Conservation (phyloP, 2,113 vertebrate genomes). For the Ahaetulla prasina region DNA sequence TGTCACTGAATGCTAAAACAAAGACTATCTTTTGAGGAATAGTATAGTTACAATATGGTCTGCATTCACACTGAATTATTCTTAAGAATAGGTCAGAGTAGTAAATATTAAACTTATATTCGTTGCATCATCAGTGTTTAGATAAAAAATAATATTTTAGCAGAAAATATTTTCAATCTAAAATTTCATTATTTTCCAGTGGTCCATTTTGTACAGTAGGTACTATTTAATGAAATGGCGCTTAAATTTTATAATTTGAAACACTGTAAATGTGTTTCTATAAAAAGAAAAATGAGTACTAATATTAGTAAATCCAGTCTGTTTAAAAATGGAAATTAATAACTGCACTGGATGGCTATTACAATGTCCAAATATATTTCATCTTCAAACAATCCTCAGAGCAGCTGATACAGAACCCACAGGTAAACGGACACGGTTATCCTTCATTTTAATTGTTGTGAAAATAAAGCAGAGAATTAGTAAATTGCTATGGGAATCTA, state of each 20-base stretch:
- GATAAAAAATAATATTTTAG: not conserved
- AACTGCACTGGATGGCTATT: not conserved
- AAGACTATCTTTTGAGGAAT: not conserved
- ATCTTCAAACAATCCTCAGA: not conserved
- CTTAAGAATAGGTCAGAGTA: not conserved
- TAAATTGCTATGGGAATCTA: not conserved
- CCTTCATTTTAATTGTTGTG: not conserved
- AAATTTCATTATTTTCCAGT: not conserved
- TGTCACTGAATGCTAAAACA: not conserved
- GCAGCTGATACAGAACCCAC: not conserved
- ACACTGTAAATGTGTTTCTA: not conserved
- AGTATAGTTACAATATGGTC: not conserved
- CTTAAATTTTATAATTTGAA: not conserved
- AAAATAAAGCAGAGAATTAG: not conserved
- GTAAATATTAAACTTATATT: not conserved
- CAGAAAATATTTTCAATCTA: not conserved
- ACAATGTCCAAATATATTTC: rapidly evolving
- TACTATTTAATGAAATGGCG: not conserved
- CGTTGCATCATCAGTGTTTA: not conserved
- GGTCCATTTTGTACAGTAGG: not conserved
- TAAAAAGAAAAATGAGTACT: not conserved
- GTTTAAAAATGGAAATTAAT: not conserved
- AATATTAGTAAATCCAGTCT: not conserved
- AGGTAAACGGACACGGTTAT: slow-evolving; percentile 5
- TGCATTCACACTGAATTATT: not conserved